These are phyloP conservation scores for Turritopsis dohrnii DNA, from an alignment of 30 jellyfish, hydroid and myxozoan genomes.

Conservation along the genomic window DNA sequence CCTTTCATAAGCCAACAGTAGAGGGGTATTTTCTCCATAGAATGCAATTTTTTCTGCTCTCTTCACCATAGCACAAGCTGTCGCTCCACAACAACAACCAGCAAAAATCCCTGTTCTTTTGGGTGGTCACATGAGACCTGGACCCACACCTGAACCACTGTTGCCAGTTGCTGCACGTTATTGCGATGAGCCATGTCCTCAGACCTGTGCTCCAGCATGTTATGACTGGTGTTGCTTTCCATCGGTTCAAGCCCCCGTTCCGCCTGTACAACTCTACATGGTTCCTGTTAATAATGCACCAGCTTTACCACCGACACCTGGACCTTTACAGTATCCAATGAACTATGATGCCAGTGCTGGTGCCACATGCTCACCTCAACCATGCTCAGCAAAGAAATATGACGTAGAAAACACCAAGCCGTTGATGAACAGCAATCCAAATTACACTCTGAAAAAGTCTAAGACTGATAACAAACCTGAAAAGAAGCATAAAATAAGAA, in stretches of 20 bases:
- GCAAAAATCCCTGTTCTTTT: conserved; percentile 49
- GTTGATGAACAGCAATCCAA: not conserved
- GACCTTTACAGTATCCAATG: conserved; percentile 46
- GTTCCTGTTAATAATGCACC: conserved; percentile 75
- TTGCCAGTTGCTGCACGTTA: conserved; percentile 71
- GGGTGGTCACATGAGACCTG: conserved; percentile 99
- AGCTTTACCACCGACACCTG: conserved; percentile 71
- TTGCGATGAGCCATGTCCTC: conserved; percentile 89
- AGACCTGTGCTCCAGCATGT: conserved; percentile 98
- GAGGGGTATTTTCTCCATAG: conserved; percentile 3
- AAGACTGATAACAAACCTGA: not conserved
- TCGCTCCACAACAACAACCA: conserved; percentile 13
- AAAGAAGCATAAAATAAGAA: conserved; percentile 6
- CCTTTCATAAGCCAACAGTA: conserved; percentile 30
- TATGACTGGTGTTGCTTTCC: conserved; percentile 95
- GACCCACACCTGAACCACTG: conserved; percentile 79
- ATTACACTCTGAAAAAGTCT: not conserved
- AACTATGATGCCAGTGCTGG: conserved; percentile 6
- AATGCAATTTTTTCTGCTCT: conserved; percentile 45
- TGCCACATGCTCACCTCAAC: conserved; percentile 25
- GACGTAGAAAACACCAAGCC: conserved; percentile 22
- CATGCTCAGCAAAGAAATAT: conserved; percentile 33
- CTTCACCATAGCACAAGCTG: conserved; percentile 29
- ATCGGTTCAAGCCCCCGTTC: conserved; percentile 66
- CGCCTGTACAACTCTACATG: conserved; percentile 66